Conservation (phyloP, 2,888 invertebrate genomes). For the Ceraclea dissimilis region DNA sequence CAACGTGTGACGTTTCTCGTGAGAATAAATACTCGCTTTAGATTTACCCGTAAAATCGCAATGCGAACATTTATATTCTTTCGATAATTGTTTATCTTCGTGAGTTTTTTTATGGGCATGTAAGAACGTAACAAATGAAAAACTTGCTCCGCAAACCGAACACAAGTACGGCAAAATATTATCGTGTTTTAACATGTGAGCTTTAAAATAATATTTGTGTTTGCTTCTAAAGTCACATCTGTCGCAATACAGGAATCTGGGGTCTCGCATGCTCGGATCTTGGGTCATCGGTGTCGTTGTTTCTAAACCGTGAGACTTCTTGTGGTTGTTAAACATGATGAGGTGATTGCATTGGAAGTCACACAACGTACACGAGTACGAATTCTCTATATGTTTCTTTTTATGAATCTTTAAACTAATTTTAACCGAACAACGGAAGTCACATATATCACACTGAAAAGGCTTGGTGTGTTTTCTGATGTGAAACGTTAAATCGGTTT, state of each 20-base stretch:
- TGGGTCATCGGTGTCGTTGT: not conserved
- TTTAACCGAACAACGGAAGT: too few relatives aligned
- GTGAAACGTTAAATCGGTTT: too few relatives aligned
- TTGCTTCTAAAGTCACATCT: not conserved
- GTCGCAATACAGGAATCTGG: not conserved
- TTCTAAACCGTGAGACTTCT: not conserved
- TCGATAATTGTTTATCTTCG: too few relatives aligned
- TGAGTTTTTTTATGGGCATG: too few relatives aligned
- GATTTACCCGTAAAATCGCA: too few relatives aligned
- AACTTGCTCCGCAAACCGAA: not conserved
- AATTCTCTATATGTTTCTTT: not conserved
- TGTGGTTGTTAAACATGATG: not conserved
- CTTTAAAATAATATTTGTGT: not conserved
- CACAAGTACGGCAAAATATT: not conserved
- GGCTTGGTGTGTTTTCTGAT: too few relatives aligned
- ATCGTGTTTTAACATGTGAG: not conserved
- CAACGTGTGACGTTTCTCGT: not conserved
- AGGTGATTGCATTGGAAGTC: not conserved
- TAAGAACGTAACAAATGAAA: not conserved
- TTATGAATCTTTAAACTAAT: not conserved
- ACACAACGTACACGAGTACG: not conserved
- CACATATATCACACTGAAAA: too few relatives aligned
- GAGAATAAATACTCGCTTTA: too few relatives aligned
- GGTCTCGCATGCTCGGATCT: not conserved
- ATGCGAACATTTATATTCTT: too few relatives aligned